A percentile compares a stretch with the other conserved stretches of the same genome.
These are phyloP conservation scores for Lipophrys pholis DNA, from an alignment of 2,113 vertebrate species.

Conservation along the genomic window DNA sequence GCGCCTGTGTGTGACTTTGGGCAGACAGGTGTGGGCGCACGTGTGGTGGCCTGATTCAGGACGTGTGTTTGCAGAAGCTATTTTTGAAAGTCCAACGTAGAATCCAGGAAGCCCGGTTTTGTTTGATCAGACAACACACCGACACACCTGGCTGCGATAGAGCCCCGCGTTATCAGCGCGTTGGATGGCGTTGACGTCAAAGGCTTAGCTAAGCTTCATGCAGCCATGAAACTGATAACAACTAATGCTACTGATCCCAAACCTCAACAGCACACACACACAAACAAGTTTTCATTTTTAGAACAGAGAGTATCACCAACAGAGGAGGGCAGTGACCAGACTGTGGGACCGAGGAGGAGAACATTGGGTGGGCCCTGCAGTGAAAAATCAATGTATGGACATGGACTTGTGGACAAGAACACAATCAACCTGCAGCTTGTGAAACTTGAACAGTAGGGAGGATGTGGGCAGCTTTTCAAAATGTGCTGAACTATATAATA, in stretches of 20 bases:
- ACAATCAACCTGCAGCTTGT: constrained; percentile 13
- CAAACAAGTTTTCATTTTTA: constrained; percentile 51
- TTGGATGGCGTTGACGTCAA: constrained; percentile 71
- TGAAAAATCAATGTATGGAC: constrained; percentile 29
- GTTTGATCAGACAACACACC: constrained; percentile 70
- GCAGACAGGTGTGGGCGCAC: neutral
- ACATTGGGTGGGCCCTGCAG: neutral
- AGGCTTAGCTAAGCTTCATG: constrained; percentile 53
- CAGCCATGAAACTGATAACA: constrained; percentile 64
- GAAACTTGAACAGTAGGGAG: constrained; percentile 1
- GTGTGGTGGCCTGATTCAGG: constrained; percentile 10
- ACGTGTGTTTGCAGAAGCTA: constrained; percentile 55
- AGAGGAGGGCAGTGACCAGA: constrained; percentile 2
- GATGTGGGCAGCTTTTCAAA: neutral
- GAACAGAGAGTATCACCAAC: constrained; percentile 16
- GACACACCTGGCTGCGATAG: constrained; percentile 68
- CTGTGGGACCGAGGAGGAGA: neutral
- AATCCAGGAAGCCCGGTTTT: constrained; percentile 67
- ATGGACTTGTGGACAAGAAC: constrained; percentile 8
- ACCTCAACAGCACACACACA: constrained; percentile 37
- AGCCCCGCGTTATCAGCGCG: constrained; percentile 64
- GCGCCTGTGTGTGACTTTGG: neutral
- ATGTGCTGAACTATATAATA: no score
- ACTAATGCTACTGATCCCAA: constrained; percentile 42
- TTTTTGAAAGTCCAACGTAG: constrained; percentile 62